Percentiles rank a stretch among this genome's conserved stretches.
These are phyloP conservation scores for Acanthornis magna DNA, from an alignment of 2,797 vertebrate genomes.

Conservation along the genomic window DNA sequence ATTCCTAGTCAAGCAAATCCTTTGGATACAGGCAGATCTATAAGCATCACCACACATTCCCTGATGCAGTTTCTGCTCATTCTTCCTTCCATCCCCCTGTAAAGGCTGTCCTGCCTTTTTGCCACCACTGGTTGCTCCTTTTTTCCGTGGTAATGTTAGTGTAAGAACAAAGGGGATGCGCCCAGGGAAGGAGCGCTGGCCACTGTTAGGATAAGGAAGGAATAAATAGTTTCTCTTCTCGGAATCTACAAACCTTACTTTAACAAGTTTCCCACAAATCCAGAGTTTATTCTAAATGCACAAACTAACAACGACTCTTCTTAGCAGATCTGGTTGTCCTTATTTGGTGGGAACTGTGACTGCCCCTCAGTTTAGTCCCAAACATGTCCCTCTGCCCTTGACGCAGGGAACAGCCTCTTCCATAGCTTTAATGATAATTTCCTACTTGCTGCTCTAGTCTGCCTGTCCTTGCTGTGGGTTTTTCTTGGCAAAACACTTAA, in stretches of 20 bases:
- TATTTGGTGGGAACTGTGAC: not conserved
- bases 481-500: constrained; percentile 16
- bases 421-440: not conserved
- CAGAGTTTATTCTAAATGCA: not conserved
- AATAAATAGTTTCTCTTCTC: not conserved
- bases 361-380: not conserved
- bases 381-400: not conserved
- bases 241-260: not conserved
- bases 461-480: not conserved
- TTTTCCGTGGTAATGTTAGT: fast-evolving
- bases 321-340: not conserved
- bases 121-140: not conserved
- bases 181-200: not conserved
- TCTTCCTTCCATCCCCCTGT: not conserved
- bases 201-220: not conserved
- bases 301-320: not conserved
- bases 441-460: not conserved
- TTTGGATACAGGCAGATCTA: not conserved
- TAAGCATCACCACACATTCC: fast-evolving
- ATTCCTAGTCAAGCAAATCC: not conserved
- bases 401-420: not conserved
- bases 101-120: not conserved
- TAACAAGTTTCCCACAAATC: not conserved
- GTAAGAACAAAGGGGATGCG: not conserved
- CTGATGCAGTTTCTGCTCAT: not conserved